These are phyloP conservation scores for Darevskia mixta DNA, from an alignment of 2,797 vertebrate genomes.

Conservation along the genomic window DNA sequence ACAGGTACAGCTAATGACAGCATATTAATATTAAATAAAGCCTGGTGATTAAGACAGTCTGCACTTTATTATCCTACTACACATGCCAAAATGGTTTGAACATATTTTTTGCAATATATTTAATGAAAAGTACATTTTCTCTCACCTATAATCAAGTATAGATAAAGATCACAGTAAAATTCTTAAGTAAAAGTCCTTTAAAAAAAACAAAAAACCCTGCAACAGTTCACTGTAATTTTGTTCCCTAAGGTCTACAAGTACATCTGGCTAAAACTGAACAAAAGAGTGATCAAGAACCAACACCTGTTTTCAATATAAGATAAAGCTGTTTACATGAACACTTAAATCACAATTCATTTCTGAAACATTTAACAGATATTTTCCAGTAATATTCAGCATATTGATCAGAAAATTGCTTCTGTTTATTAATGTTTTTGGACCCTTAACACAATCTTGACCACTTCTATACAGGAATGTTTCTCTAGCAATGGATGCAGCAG, in stretches of 20 bases:
- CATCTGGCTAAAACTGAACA: constrained; percentile 34
- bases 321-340: background rate
- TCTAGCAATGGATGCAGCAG: background rate
- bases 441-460: background rate
- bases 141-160: constrained; percentile 68
- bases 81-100: constrained; percentile 80
- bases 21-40: constrained; percentile 84
- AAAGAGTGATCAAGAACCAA: constrained; percentile 13
- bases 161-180: constrained; percentile 71
- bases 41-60: constrained; percentile 84
- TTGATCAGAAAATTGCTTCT: background rate
- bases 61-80: constrained; percentile 85
- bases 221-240: constrained; percentile 48
- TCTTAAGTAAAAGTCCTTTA: constrained; percentile 52
- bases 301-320: constrained; percentile 6
- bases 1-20: constrained; percentile 85
- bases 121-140: constrained; percentile 82
- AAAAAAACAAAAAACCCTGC: constrained; percentile 35
- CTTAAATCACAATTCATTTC: background rate
- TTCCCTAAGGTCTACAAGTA: constrained; percentile 47
- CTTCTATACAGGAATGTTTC: background rate
- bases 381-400: background rate
- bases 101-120: constrained; percentile 74
- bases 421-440: background rate
- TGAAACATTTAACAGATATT: background rate